Base-by-base conservation (phyloP, 2,888 invertebrate genomes). In the Andrena hattorfiana region DNA sequence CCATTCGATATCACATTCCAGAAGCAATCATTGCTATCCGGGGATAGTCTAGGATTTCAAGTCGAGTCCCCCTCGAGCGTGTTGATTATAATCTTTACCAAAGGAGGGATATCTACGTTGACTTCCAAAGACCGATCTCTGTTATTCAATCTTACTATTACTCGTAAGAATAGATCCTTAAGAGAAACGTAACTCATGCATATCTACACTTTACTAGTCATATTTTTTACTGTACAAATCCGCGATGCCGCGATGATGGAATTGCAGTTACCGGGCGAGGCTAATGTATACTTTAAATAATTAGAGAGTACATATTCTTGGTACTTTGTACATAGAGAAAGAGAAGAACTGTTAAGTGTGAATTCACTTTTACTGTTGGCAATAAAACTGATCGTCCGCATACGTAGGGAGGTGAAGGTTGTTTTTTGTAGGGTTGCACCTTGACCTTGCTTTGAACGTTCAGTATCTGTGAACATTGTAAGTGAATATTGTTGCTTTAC, bases 361-460 rank as follows among this genome's bases (percentile, higher is more conserved):
- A 90, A 89, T 63, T 89, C 86, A 90, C 90, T 89, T 70, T 89
- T 90, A 83, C 90, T 92, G 90, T 93, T 92, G 91, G 90, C 88
- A 93, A 93, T 93, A 93, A 91, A 87, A 88, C 81, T 91, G 85
- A 91, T 89, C 89, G 89, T 89, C 87, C 86, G 89, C 89, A 92
- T 89, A 67, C 23, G 90, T 89, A 89, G 91, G 87, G 85, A 90
- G 92, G 93, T 93, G 92, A 93, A 91, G 91, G 92, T 93, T 93
- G n/a, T 92, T 35, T 51, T 92, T 93, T 91, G 89, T 91, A 92
- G 91, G 90, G 84, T 92, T 91, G 92, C 92, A 93, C 92, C 92
- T 91, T 89, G 83, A 88, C 87, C 91, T 85, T 88, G 90, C 89
- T 87, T 84, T 79, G 76, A 70, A 82, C 84, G 73, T 77, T 77